Base-by-base conservation (phyloP, 1,140 invertebrate species). In the Aphidius gifuensis region DNA sequence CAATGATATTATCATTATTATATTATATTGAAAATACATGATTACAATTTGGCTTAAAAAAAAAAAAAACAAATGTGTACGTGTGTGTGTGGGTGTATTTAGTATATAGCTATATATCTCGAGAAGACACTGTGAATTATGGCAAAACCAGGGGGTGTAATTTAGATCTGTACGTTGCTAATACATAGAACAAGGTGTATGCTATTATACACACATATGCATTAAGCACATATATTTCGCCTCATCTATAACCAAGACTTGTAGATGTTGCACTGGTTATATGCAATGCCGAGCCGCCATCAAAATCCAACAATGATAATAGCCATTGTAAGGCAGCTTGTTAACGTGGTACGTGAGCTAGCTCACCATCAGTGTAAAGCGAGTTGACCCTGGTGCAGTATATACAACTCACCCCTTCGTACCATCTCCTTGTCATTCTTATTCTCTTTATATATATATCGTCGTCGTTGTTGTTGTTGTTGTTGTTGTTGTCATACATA, bases 311-410 rank as follows among this genome's bases (percentile, higher is more conserved):
- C 57, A 51, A 69, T 66, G 66, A 72, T 72, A 68, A 72, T 67
- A 64, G 68, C 61, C 54, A 69, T 72, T 73, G 70, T 68, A 66
- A 57, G 60, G 53, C 66, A 65, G 69, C 66, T 71, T 68, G 70
- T 73, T 69, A 73, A 69, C 68, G 62, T 62, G 70, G 62, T 68
- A 72, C 65, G 65, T 62, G 65, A 68, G 59, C 56, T 60, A 66
- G 60, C 58, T 61, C 57, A 53, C 9, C n/a, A 32, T 5, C 39
- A 44, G 53, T 55, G 53, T 9, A 23, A 55, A 8, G 50, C 11
- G 39, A 44, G 62, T 66, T 65, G 65, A 68, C 65, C 60, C 67
- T 62, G 60, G 64, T 57, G 63, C 23, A 32, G 4, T 32, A 32
- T 23, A 23, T 32, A 32, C 23, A 32, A 32, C 23, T 32, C 23